Evolutionary conservation across 1,140 invertebrate species (phyloP), one percentile per base, ranked within the genome.

Genomic region (Tachypleus tridentatus): DNA sequence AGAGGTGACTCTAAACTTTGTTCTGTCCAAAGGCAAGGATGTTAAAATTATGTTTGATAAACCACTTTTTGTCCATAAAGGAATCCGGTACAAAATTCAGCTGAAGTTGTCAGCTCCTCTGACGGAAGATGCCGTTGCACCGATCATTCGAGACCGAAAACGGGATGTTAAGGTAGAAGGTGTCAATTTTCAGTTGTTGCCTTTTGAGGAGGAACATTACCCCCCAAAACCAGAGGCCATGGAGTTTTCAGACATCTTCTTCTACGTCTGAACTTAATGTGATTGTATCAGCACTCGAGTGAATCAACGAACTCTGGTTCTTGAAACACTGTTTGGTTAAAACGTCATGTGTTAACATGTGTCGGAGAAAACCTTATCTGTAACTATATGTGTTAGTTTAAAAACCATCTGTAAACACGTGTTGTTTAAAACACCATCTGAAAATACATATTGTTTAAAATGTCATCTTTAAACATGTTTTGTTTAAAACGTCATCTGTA

Each of bases 11-110:
- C 64, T 65, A 2, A 58, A 59, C 5, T 65, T 68, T 57, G 57
- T 64, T 10, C 62, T 68, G 0, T 65, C 68, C 0, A 73, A 72
- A 49, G 72, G 72, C 9, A 73, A 73, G 49, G 72, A 73, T 62
- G 69, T 71, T 29, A 56, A 64, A 10, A 66, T 73, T 7, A 71
- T 67, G 49, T 58, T 73, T n/a, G 70, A 67, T 29, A 71, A 70
- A 48, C 72, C 72, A 6, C 70, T 73, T 51, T 63, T 61, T 57
- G 62, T 72, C 29, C 61, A 68, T 53, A 65, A 68, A 29, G 72
- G 72, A 4, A 58, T 64, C 10, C 64, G 65, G 49, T 68, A 66
- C 47, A 63, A 65, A 51, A 58, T 68, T 3, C 64, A 68, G 50
- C 58, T 68, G 5, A 61, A 65, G 56, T 64, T 63, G 47, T 64